Evolutionary conservation across 2,113 vertebrate species (phyloP), one percentile per base, ranked within the genome.

Genomic region (Scatophagus argus): DNA sequence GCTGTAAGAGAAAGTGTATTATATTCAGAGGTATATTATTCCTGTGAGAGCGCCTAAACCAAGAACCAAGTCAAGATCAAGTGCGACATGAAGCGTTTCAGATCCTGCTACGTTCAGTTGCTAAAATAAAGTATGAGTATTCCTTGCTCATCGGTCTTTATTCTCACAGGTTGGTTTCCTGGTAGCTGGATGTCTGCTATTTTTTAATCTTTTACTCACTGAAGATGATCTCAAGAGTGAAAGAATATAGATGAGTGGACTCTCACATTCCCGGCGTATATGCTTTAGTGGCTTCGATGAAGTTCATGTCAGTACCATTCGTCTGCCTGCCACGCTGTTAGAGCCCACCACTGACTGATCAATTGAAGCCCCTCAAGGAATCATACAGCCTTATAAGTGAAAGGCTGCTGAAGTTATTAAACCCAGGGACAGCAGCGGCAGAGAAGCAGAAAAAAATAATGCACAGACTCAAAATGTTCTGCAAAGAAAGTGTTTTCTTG

Each of bases 371-470:
- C 89, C 93, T 87, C 67, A 86, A 89, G 90, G 88, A 93, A 93
- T 89, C 84, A 74, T 76, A 82, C 81, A 83, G 82, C 74, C 86
- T 92, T 89, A 81, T 81, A 87, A 92, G 81, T 91, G 84, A 93
- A 91, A 89, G 87, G 78, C 71, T 87, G 89, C 87, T 81, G 83
- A 83, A 93, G 88, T 92, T 92, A 93, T 94, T 92, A 92, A 90
- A 92, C 89, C 84, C 76, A 73, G 86, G 81, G 88, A 88, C 86
- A 86, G 85, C 78, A 29, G 84, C 43, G 6, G 62, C 73, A 66
- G 68, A 9, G 64, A 74, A 67, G 69, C 64, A 62, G 68, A 52
- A 73, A 73, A 58, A 55, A 86, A 54, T 61, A 25, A 51, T 44
- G 67, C 61, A 82, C 52, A 39, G 49, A 79, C 17, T 60, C 69